Evolutionary conservation across 2,113 vertebrate species (phyloP).

Genomic region (Macquaria ambigua): DNA sequence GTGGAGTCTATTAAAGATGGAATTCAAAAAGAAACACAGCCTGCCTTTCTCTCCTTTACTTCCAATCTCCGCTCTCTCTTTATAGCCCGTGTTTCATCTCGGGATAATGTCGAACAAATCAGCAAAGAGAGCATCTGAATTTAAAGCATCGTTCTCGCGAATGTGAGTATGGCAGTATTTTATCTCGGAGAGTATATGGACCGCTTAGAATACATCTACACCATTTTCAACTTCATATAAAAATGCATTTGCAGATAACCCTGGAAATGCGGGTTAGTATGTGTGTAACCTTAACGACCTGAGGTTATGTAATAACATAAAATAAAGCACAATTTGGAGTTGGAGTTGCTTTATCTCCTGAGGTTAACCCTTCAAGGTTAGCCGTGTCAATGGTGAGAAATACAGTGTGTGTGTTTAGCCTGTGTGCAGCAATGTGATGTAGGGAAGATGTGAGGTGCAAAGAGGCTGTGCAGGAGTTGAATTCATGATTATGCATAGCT

Average conservation of each 20-base stretch:
- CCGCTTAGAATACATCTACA: slow-evolving; percentile 22
- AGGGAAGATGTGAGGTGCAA: slow-evolving; percentile 45
- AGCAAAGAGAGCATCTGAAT: slow-evolving; percentile 69
- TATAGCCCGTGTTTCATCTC: slow-evolving; percentile 69
- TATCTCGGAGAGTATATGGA: slow-evolving; percentile 46
- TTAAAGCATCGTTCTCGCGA: slow-evolving; percentile 51
- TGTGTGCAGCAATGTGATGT: not conserved
- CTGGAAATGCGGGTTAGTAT: slow-evolving; percentile 22
- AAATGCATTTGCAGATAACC: slow-evolving; percentile 42
- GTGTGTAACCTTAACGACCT: slow-evolving; percentile 31
- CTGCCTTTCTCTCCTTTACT: slow-evolving; percentile 56
- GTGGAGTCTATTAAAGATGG: slow-evolving; percentile 75
- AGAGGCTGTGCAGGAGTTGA: slow-evolving; percentile 45
- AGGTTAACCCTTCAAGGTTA: slow-evolving; percentile 53
- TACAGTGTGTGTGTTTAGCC: slow-evolving; percentile 12
- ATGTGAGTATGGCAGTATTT: slow-evolving; percentile 50
- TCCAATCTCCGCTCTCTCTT: slow-evolving; percentile 55
- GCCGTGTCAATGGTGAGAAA: slow-evolving; percentile 19
- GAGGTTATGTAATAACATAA: not conserved
- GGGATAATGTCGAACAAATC: slow-evolving; percentile 78
- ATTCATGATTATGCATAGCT: slow-evolving; percentile 75
- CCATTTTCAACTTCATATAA: slow-evolving; percentile 25
- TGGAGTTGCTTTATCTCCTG: slow-evolving; percentile 12
- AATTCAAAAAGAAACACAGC: slow-evolving; percentile 74
- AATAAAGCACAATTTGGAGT: slow-evolving; percentile 32